These are phyloP conservation scores for Vesta saturnalis DNA, from an alignment of 2,888 invertebrate species.

Conservation along the genomic window DNA sequence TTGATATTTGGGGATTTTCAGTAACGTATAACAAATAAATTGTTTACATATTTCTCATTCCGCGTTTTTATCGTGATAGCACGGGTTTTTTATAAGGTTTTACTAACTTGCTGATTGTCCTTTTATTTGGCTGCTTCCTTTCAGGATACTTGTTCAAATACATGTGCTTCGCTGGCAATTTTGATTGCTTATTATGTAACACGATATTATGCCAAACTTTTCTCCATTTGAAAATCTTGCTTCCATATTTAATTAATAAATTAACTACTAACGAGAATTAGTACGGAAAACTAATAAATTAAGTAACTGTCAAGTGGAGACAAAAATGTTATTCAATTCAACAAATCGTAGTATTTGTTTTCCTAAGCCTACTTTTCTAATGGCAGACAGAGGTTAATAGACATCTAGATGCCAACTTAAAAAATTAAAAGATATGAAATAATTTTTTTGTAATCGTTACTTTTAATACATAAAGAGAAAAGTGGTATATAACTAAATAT, in stretches of 20 bases:
- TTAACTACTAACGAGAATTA: not conserved
- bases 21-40: not conserved
- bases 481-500: too few relatives aligned
- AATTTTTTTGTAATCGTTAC: too few relatives aligned
- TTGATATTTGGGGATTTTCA: not conserved
- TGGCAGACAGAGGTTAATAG: too few relatives aligned
- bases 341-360: too few relatives aligned
- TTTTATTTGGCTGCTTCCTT: too few relatives aligned
- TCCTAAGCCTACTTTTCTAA: too few relatives aligned
- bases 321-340: not conserved
- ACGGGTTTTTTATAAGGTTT: not conserved
- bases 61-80: not conserved
- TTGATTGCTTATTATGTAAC: not conserved
- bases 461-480: too few relatives aligned
- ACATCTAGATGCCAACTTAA: too few relatives aligned
- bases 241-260: not conserved
- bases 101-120: not conserved
- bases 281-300: too few relatives aligned
- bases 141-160: too few relatives aligned
- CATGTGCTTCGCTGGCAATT: not conserved
- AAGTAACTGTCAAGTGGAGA: not conserved
- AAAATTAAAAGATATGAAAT: too few relatives aligned
- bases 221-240: not conserved
- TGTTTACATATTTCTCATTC: too few relatives aligned
- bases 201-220: not conserved